Percentiles rank a stretch among this genome's conserved stretches.
Evolutionary conservation across 2,113 vertebrate species (phyloP).

Genomic region (Nesoenas mayeri): DNA sequence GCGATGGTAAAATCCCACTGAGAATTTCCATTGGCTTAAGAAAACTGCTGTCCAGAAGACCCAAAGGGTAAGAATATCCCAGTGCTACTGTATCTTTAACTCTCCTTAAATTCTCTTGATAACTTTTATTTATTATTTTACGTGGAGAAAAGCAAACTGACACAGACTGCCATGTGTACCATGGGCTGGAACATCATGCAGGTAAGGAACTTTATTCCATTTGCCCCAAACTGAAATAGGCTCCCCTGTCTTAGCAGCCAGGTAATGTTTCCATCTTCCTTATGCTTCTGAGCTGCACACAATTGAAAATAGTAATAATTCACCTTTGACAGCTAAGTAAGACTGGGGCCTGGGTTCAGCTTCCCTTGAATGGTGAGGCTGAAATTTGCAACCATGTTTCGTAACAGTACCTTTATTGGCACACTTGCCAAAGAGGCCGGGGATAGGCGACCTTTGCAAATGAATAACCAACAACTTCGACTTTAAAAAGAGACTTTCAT

Average conservation of each 20-base stretch:
- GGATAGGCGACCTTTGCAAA: conserved; percentile 40
- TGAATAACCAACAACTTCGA: conserved; percentile 35
- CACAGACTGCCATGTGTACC: fast-evolving
- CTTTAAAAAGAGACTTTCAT: conserved; percentile 32
- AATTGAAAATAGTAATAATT: neutral
- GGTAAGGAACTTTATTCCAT: fast-evolving
- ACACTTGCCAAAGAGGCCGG: conserved; percentile 1
- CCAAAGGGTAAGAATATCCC: neutral
- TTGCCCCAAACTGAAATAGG: neutral
- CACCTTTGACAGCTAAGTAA: conserved; percentile 3
- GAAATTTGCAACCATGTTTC: neutral
- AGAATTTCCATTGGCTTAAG: neutral
- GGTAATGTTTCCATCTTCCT: neutral
- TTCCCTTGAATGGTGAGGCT: neutral
- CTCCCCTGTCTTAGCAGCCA: neutral
- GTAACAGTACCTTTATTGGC: neutral
- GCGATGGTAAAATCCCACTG: neutral
- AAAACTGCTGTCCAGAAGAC: neutral
- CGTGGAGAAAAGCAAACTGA: neutral
- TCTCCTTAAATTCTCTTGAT: neutral
- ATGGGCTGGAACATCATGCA: fast-evolving
- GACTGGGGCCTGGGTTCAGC: neutral
- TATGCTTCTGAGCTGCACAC: neutral
- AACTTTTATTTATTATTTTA: neutral
- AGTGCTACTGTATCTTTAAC: neutral